Evolutionary conservation across 1,140 invertebrate species (phyloP).

Genomic region (Belonocnema kinseyi): DNA sequence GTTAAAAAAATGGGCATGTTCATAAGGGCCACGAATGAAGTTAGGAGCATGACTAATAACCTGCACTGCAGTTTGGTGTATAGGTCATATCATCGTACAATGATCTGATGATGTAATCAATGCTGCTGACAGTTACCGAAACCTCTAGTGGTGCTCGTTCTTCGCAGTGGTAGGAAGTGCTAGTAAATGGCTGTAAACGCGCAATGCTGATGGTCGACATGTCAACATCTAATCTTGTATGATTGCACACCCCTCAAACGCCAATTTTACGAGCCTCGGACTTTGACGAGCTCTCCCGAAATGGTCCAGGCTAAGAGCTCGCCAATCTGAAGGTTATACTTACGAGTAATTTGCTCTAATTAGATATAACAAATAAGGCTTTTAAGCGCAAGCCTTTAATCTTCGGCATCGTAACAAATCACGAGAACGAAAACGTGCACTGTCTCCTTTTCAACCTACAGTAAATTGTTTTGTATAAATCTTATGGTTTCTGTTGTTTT

Average conservation of each 20-base stretch:
- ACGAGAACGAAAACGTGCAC: too few species aligned
- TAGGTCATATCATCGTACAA: neutral
- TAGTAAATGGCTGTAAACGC: neutral
- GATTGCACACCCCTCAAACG: slow-evolving; percentile 43
- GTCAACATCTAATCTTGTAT: slow-evolving; percentile 48
- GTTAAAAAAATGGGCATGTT: too few species aligned
- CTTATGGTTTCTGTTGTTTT: too few species aligned
- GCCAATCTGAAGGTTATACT: neutral
- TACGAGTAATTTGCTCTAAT: too few species aligned
- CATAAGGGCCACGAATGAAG: slow-evolving; percentile 1
- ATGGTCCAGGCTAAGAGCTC: neutral
- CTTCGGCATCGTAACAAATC: too few species aligned
- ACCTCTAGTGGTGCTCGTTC: slow-evolving; percentile 18
- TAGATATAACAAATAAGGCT: too few species aligned
- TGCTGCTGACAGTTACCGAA: slow-evolving; percentile 24
- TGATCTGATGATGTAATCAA: slow-evolving; percentile 5
- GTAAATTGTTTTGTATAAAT: too few species aligned
- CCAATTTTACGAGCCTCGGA: slow-evolving; percentile 43
- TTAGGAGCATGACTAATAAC: slow-evolving; percentile 13
- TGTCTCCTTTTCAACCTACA: too few species aligned
- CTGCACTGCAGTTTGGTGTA: too few species aligned
- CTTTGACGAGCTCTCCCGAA: slow-evolving; percentile 13
- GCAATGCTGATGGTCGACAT: slow-evolving; percentile 31
- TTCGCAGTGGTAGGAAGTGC: neutral
- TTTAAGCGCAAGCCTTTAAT: too few species aligned